phyloP scores from a whole-genome alignment of 1,140 invertebrate species.

The Cryptotermes secundus region DNA sequence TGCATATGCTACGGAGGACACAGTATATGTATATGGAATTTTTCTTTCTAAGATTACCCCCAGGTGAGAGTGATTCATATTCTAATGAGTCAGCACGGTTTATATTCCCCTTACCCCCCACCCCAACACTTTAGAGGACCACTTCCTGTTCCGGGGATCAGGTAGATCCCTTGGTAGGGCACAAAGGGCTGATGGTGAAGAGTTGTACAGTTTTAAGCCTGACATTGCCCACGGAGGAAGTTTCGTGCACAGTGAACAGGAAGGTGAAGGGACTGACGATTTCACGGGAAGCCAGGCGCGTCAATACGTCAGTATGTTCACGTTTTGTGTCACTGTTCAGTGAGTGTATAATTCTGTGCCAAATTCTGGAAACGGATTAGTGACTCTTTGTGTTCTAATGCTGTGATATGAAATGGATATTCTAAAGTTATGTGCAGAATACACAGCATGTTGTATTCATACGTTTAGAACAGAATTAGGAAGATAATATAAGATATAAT shows the following conservation, averaged over 20 bases:
- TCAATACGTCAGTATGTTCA: not conserved
- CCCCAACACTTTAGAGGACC: not conserved
- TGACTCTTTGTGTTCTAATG: too few relatives aligned
- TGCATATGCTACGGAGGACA: not conserved
- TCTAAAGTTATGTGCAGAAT: too few relatives aligned
- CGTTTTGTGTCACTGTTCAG: not conserved
- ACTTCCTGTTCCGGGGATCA: conserved; percentile 5
- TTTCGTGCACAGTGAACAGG: not conserved
- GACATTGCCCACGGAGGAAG: conserved; percentile 12
- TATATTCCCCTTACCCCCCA: not conserved
- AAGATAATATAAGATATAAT: too few relatives aligned
- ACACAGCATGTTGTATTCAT: too few relatives aligned
- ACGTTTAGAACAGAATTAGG: too few relatives aligned
- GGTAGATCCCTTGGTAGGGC: conserved; percentile 1
- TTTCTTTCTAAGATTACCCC: not conserved
- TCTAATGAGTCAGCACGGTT: not conserved
- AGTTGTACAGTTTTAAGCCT: not conserved
- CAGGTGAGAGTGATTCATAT: not conserved
- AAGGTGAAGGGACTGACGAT: too few relatives aligned
- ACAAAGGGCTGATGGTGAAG: conserved; percentile 9
- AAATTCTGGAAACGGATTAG: too few relatives aligned
- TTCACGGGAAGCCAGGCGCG: too few relatives aligned
- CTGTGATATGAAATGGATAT: too few relatives aligned
- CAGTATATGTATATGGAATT: not conserved
- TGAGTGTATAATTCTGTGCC: not conserved